A percentile compares a stretch with the other conserved stretches of the same genome.
Conservation (phyloP, 35 echinoderm and acorn worm genomes). For the Hemicentrotus pulcherrimus region DNA sequence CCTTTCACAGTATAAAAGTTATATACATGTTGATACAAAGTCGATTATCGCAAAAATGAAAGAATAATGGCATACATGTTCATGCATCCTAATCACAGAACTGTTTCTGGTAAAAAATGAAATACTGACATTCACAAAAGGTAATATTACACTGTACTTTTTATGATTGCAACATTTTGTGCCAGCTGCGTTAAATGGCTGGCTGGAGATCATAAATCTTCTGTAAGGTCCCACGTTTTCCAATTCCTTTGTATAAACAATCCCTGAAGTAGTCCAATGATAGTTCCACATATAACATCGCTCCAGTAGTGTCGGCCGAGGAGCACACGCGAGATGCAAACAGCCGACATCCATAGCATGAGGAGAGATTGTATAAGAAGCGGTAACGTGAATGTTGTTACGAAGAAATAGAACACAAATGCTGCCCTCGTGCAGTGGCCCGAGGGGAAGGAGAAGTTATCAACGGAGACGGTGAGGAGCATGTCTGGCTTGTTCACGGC, state of each 20-base stretch:
- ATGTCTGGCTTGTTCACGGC: constrained; percentile 74
- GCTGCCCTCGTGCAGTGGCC: constrained; percentile 87
- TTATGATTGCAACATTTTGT: neutral
- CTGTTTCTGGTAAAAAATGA: neutral
- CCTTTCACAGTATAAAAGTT: neutral
- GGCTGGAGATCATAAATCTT: neutral
- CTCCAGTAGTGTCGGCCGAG: constrained; percentile 86
- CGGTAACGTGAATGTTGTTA: constrained; percentile 43
- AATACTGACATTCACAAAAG: neutral
- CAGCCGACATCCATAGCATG: constrained; percentile 50
- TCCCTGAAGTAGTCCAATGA: constrained; percentile 85
- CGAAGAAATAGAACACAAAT: constrained; percentile 61
- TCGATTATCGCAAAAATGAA: neutral
- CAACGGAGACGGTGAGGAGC: constrained; percentile 80
- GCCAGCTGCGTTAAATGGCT: neutral
- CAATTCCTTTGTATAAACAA: constrained; percentile 61
- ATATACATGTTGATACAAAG: neutral
- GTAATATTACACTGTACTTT: neutral
- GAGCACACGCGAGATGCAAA: constrained; percentile 75
- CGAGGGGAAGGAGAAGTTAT: constrained; percentile 95
- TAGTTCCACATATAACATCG: constrained; percentile 74
- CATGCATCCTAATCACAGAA: neutral
- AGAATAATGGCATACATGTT: neutral
- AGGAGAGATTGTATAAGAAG: constrained; percentile 8
- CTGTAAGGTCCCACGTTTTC: constrained; percentile 28